These are phyloP conservation scores for Ericerus pela DNA, from an alignment of 1,140 invertebrate genomes.

Conservation along the genomic window DNA sequence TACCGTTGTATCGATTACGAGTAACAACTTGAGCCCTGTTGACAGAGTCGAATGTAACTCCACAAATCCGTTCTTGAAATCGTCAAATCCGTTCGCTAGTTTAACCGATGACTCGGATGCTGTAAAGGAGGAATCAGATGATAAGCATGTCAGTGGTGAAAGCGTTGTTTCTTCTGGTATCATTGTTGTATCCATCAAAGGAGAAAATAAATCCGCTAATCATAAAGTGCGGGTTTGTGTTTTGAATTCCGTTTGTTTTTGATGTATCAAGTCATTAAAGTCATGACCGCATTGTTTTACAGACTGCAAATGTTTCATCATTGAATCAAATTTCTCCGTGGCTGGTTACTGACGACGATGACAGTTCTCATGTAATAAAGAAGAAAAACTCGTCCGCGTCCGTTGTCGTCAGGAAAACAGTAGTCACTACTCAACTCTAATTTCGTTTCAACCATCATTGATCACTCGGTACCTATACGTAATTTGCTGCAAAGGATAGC, in stretches of 20 bases:
- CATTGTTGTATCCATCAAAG: neutral
- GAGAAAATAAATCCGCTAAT: neutral
- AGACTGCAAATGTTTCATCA: constrained; percentile 33
- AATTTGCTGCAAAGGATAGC: no score
- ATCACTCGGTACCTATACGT: no score
- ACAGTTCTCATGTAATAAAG: constrained; percentile 39
- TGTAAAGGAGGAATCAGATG: constrained; percentile 23
- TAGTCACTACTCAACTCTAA: constrained; percentile 61
- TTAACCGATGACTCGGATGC: constrained; percentile 22
- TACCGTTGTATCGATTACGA: constrained; percentile 13
- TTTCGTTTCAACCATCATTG: no score
- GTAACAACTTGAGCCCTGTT: constrained; percentile 19
- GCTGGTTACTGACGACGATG: constrained; percentile 54
- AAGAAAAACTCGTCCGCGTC: constrained; percentile 41
- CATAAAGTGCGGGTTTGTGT: neutral
- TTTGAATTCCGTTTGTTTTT: neutral
- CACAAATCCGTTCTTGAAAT: constrained; percentile 38
- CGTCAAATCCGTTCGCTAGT: constrained; percentile 35
- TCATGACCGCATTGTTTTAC: constrained; percentile 12
- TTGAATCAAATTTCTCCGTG: constrained; percentile 50
- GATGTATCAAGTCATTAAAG: constrained; percentile 1
- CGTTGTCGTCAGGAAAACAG: constrained; percentile 65
- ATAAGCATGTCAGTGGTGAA: constrained; percentile 31
- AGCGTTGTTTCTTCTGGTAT: constrained; percentile 27
- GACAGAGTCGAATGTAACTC: constrained; percentile 15